These are phyloP conservation scores for Ellobius talpinus DNA, from an alignment of 2,113 vertebrate genomes.

Conservation along the genomic window DNA sequence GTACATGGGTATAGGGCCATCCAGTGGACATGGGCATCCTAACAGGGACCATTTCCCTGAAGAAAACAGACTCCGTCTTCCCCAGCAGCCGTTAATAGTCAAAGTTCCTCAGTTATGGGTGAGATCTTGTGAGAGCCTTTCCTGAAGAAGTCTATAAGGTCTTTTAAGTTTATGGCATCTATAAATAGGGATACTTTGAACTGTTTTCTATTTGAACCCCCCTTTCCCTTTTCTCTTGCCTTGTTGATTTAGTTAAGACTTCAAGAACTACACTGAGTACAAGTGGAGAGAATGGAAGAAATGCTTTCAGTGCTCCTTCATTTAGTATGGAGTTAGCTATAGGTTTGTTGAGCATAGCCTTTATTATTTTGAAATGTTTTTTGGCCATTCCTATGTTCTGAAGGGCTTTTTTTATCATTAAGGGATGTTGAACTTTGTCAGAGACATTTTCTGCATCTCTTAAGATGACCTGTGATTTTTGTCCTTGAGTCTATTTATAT, in stretches of 20 bases:
- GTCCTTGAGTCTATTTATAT: slow-evolving; percentile 8
- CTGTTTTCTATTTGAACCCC: background rate
- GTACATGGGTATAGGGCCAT: too few species aligned
- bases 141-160: background rate
- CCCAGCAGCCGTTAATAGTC: background rate
- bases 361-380: background rate
- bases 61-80: background rate
- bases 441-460: background rate
- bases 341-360: background rate
- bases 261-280: background rate
- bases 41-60: background rate
- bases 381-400: background rate
- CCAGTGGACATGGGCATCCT: too few species aligned
- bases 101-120: background rate
- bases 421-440: background rate
- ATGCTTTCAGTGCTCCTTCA: background rate
- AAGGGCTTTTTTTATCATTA: background rate
- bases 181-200: background rate
- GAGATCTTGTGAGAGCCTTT: background rate
- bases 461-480: background rate
- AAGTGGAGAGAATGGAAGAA: background rate
- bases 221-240: background rate
- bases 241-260: background rate
- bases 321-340: background rate
- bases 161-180: background rate